Evolutionary conservation across 2,888 invertebrate genomes (phyloP), one percentile per base, ranked within the genome.

Genomic region (Heteromyza rotundicornis): DNA sequence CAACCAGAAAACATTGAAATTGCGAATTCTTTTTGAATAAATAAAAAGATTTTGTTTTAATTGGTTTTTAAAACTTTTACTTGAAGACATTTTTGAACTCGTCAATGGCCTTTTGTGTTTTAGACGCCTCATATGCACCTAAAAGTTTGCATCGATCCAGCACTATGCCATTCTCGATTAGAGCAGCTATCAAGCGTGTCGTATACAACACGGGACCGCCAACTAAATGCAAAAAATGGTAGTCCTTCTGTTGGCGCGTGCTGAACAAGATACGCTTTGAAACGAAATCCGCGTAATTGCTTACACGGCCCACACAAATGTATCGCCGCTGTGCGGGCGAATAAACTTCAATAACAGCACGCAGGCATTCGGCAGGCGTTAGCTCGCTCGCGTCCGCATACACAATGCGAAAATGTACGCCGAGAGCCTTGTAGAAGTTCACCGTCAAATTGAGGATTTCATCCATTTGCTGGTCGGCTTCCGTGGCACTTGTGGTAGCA

Each of bases 261-360:
- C 86, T 89, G 66, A 92, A 90, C 73, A 92, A 84, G 50, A 95
- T 84, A 62, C 95, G 86, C 80, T 93, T 92, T 70, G 92, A 91
- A 24, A 94, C 86, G 76, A 88, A 95, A 72, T 89, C 88, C 10
- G 88, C 89, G 72, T 88, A 90, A 50, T 90, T 76, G 19, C 92
- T 91, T 40, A 95, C 76, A 80, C 89, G 86, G 0, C 91, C 94
- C 44, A 94, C 87, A 84, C 91, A 90, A 14, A 93, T 78, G 75
- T 91, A 93, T 12, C 83, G 79, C 35, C 87, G 80, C 14, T 85
- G 77, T 66, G 87, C 85, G 10, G 86, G 85, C 1, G 93, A 92
- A 86, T 88, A 94, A 84, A 94, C 87, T 82, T 94, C 89, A 68
- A 94, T 85, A 2, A 87, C 86, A 1, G 90, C 83, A 65, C 89